These are phyloP conservation scores for Podabrus alpinus DNA, from an alignment of 2,888 invertebrate genomes.

Conservation along the genomic window DNA sequence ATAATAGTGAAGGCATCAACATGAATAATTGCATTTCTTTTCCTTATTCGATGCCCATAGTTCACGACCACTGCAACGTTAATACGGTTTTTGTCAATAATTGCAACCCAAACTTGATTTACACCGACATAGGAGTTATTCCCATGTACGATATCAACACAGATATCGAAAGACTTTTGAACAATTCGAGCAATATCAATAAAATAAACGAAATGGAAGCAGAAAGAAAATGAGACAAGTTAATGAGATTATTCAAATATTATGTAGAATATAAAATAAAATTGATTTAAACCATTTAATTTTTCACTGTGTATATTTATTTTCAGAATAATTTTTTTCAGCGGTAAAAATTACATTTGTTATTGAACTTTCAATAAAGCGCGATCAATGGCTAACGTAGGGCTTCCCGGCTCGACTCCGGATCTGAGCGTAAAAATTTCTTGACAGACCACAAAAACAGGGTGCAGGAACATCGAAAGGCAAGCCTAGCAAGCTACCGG, in stretches of 20 bases:
- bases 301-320: background rate
- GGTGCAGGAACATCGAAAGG: too few relatives aligned
- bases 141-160: slow-evolving; percentile 23
- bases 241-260: background rate
- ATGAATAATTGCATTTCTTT: background rate
- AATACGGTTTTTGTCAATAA: slow-evolving; percentile 14
- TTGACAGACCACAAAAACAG: too few relatives aligned
- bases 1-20: background rate
- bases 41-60: slow-evolving; percentile 4
- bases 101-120: slow-evolving; percentile 22
- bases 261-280: background rate
- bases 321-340: background rate
- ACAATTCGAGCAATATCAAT: background rate
- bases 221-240: background rate
- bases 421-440: too few relatives aligned
- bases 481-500: too few relatives aligned
- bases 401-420: too few relatives aligned
- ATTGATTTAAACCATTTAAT: background rate
- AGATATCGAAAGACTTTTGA: slow-evolving; percentile 13
- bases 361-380: too few relatives aligned
- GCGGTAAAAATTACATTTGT: too few relatives aligned
- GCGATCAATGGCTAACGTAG: too few relatives aligned
- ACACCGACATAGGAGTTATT: slow-evolving; percentile 24
- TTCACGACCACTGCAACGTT: slow-evolving; percentile 10
- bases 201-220: background rate